These are phyloP conservation scores for Tachycineta bicolor DNA, from an alignment of 2,113 vertebrate genomes.

Conservation along the genomic window DNA sequence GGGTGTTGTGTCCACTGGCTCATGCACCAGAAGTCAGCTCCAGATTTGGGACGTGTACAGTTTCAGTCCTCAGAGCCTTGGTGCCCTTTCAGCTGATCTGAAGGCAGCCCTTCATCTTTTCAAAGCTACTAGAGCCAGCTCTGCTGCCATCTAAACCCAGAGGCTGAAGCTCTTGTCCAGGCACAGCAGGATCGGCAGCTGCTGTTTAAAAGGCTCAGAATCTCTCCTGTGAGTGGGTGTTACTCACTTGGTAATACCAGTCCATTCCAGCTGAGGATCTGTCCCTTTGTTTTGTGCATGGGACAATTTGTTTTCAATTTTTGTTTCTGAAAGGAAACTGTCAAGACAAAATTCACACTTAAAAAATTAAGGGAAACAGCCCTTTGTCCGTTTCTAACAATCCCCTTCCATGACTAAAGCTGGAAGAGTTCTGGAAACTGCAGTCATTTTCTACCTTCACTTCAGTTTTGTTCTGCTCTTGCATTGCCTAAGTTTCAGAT, in stretches of 20 bases:
- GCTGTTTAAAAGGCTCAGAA: background rate
- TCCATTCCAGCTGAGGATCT: slow-evolving; percentile 44
- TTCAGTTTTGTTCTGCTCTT: background rate
- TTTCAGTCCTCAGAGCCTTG: background rate
- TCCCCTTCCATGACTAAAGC: slow-evolving; percentile 35
- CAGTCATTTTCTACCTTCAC: background rate
- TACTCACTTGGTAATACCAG: slow-evolving; percentile 29
- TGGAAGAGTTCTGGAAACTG: slow-evolving; percentile 28
- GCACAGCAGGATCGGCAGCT: background rate
- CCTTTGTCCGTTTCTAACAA: slow-evolving; percentile 37
- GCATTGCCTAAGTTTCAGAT: background rate
- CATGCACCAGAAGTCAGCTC: background rate
- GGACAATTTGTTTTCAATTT: slow-evolving; percentile 65
- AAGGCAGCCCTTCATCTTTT: background rate
- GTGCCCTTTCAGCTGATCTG: background rate
- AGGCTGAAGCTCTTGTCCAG: background rate
- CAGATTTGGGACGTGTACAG: background rate
- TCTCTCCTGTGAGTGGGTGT: slow-evolving; percentile 46
- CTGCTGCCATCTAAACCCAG: background rate
- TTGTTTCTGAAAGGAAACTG: slow-evolving; percentile 65
- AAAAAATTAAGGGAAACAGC: slow-evolving; percentile 50
- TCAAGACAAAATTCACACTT: slow-evolving; percentile 61
- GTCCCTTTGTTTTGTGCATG: slow-evolving; percentile 41
- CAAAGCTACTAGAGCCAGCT: background rate
- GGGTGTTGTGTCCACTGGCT: background rate